A percentile compares a stretch with the other conserved stretches of the same genome.
These are phyloP conservation scores for Pseudopleuronectes americanus DNA, from an alignment of 2,797 vertebrate genomes.

Conservation along the genomic window DNA sequence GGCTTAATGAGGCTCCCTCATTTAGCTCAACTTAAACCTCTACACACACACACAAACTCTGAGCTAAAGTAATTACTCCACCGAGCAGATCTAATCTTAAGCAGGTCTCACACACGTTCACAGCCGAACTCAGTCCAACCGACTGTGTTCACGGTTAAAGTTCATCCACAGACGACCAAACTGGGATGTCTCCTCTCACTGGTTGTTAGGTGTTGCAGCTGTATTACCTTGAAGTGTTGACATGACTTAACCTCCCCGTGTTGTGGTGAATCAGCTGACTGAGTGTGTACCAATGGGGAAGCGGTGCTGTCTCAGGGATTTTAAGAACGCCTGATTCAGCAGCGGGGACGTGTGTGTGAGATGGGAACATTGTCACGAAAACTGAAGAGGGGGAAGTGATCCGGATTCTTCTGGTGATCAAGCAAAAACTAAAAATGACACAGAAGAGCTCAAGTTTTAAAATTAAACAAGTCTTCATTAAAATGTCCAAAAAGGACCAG, in stretches of 20 bases:
- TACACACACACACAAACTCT: conserved; percentile 2
- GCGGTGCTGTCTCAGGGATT: conserved; percentile 64
- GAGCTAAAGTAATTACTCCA: conserved; percentile 56
- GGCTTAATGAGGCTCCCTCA: conserved; percentile 36
- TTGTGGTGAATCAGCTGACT: conserved; percentile 70
- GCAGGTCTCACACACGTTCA: conserved; percentile 2
- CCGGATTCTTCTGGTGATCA: conserved; percentile 22
- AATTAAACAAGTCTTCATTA: no score
- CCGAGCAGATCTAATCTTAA: conserved; percentile 52
- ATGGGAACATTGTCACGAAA: not conserved
- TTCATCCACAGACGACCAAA: not conserved
- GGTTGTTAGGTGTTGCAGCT: conserved; percentile 25
- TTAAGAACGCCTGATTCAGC: conserved; percentile 69
- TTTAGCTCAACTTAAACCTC: conserved; percentile 48
- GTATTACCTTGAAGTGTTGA: conserved; percentile 40
- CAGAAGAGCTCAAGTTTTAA: not conserved
- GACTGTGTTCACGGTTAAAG: not conserved
- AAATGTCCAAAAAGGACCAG: no score
- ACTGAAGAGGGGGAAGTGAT: conserved; percentile 22
- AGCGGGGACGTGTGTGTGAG: not conserved
- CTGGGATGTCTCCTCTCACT: not conserved
- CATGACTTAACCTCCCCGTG: conserved; percentile 39
- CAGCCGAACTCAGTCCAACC: not conserved
- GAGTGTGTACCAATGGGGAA: conserved; percentile 45
- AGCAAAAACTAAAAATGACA: not conserved